These are phyloP conservation scores for Tanypteryx hageni DNA, from an alignment of 2,888 invertebrate genomes.

Conservation along the genomic window DNA sequence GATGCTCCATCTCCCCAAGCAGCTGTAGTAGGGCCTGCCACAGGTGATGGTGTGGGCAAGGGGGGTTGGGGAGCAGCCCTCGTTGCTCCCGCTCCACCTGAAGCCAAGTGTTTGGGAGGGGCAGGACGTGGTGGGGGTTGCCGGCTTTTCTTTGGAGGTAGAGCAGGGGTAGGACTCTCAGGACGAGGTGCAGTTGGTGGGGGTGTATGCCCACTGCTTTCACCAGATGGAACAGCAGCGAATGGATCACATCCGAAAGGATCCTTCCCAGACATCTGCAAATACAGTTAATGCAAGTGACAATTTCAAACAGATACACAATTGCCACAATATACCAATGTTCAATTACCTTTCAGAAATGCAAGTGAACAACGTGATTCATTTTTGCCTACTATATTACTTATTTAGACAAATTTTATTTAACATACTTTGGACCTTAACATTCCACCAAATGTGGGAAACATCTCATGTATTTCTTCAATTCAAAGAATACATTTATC, in stretches of 20 bases:
- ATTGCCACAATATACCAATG: not conserved
- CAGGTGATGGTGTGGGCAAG: slow-evolving; percentile 76
- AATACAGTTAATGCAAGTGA: slow-evolving; percentile 65
- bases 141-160: slow-evolving; percentile 90
- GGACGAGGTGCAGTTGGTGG: slow-evolving; percentile 78
- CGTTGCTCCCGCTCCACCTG: slow-evolving; percentile 74
- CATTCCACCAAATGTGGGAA: not conserved
- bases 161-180: slow-evolving; percentile 76
- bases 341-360: not conserved
- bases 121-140: slow-evolving; percentile 92
- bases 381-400: not conserved
- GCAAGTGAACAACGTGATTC: not conserved
- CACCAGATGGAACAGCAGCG: slow-evolving; percentile 80
- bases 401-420: not conserved
- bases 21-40: slow-evolving; percentile 73
- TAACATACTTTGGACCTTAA: too few relatives aligned
- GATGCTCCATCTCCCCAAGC: slow-evolving; percentile 73
- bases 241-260: slow-evolving; percentile 95
- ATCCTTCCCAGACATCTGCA: slow-evolving; percentile 80
- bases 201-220: slow-evolving; percentile 76
- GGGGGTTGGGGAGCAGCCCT: slow-evolving; percentile 75
- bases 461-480: too few relatives aligned
- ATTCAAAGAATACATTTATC: too few relatives aligned
- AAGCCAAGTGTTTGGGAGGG: slow-evolving; percentile 76
- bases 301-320: not conserved